These are phyloP conservation scores for Oreochromis tanganicae DNA, from an alignment of 2,113 vertebrate genomes.

Conservation along the genomic window DNA sequence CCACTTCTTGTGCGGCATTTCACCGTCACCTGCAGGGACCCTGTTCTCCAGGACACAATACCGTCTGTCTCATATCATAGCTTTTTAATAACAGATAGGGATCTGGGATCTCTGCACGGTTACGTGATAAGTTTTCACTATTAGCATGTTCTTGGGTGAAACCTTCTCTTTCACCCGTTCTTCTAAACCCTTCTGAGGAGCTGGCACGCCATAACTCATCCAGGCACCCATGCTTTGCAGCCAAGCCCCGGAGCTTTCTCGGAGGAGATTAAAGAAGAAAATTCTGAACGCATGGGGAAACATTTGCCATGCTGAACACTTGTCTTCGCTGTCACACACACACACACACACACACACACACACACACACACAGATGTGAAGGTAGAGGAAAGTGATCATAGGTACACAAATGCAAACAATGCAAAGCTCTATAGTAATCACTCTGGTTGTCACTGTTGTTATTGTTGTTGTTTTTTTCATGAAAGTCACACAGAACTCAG, in stretches of 20 bases:
- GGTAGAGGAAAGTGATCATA: background rate
- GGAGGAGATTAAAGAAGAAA: constrained; percentile 58
- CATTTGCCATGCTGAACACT: constrained; percentile 38
- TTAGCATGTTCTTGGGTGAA: constrained; percentile 39
- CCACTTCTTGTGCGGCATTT: background rate
- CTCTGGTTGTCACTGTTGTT: background rate
- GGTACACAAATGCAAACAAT: constrained; percentile 3
- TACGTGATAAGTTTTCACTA: constrained; percentile 44
- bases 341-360: background rate
- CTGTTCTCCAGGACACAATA: background rate
- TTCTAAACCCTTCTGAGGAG: constrained; percentile 8
- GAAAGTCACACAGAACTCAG: background rate
- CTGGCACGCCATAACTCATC: constrained; percentile 63
- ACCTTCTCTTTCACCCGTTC: constrained; percentile 30
- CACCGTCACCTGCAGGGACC: background rate
- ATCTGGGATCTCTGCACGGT: constrained; percentile 5
- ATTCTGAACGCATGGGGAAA: constrained; percentile 46
- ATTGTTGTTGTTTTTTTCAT: background rate
- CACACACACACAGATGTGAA: background rate
- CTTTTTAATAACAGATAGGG: constrained; percentile 21
- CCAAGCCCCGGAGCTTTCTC: constrained; percentile 49
- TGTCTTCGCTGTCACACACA: constrained; percentile 20
- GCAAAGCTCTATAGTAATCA: background rate
- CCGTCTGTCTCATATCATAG: constrained; percentile 1
- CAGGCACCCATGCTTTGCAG: constrained; percentile 56